Conservation (phyloP, 2,888 invertebrate genomes). For the Apamea epomidion region DNA sequence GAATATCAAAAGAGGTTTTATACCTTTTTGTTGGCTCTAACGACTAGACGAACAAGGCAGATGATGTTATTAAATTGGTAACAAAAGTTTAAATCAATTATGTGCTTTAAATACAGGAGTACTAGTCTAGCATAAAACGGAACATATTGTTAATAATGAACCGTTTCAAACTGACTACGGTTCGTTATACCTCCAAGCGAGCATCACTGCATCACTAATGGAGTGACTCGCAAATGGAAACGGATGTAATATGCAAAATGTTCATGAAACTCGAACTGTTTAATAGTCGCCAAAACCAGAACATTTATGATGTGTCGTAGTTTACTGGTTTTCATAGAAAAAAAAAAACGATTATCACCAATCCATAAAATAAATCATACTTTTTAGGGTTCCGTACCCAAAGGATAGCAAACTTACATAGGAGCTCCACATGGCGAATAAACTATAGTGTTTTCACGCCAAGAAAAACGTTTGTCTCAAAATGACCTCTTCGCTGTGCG, state of each 20-base stretch:
- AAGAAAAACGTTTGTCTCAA: no score
- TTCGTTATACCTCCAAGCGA: slow-evolving; percentile 60
- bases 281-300: slow-evolving; percentile 47
- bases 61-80: neutral
- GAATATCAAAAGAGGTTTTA: no score
- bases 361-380: no score
- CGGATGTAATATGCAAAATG: slow-evolving; percentile 62
- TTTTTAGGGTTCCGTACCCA: no score
- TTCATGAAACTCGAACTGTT: slow-evolving; percentile 52
- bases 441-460: no score
- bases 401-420: no score
- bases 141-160: slow-evolving; percentile 45
- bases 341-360: neutral
- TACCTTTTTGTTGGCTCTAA: no score
- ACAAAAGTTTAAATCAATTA: neutral
- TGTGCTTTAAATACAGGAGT: neutral
- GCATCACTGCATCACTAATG: slow-evolving; percentile 66
- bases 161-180: slow-evolving; percentile 49
- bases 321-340: slow-evolving; percentile 17
- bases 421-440: no score
- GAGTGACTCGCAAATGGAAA: slow-evolving; percentile 64
- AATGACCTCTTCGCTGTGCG: no score
- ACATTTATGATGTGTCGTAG: neutral
- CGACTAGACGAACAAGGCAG: no score
- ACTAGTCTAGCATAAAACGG: slow-evolving; percentile 37